Evolutionary conservation across 1,140 invertebrate genomes (phyloP), one percentile per base, ranked within the genome.

Genomic region (Drosophila setifemur): DNA sequence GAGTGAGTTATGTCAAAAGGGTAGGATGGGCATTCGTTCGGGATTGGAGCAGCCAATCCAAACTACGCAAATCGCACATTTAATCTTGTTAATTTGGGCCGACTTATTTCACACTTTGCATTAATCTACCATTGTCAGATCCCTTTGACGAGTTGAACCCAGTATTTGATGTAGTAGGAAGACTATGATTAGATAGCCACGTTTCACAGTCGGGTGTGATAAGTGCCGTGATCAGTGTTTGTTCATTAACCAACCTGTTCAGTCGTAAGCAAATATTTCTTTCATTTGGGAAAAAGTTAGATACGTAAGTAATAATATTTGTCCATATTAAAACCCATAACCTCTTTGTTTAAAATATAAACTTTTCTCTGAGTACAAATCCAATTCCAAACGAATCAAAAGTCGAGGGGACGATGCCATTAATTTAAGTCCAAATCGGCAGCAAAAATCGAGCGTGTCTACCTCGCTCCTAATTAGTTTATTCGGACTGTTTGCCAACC

Each of bases 381-480:
- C 33, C 33, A n/a, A 19, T 12, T 4, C 1, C 7, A 3, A 16
- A 28, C 42, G 8, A 74, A 68, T 50, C 31, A 53, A 67, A 72
- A 77, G 68, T 63, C 12, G 50, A 37, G 29, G 48, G 29, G 53
- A 58, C 47, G 45, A 49, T 43, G 25, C 73, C 77, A 81, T 81
- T 81, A 73, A 69, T 76, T 82, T 73, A 28, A 31, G 2, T 23
- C 25, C 43, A 49, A 73, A 82, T 82, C 78, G 33, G 57, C 61
- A 77, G 81, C 54, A 26, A 54, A 76, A 77, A 83, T 82, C 78
- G 71, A 77, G 61, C 68, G 66, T 76, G 73, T 45, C 57, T 63
- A 47, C 14, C 54, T 23, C 12, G 53, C 60, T 64, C 39, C 55
- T 39, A 63, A 64, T 63, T 61, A 61, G 52, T 43, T 16, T 18